Evolutionary conservation across 1,140 invertebrate genomes (phyloP), one percentile per base, ranked within the genome.

Genomic region (Mamestra configurata): DNA sequence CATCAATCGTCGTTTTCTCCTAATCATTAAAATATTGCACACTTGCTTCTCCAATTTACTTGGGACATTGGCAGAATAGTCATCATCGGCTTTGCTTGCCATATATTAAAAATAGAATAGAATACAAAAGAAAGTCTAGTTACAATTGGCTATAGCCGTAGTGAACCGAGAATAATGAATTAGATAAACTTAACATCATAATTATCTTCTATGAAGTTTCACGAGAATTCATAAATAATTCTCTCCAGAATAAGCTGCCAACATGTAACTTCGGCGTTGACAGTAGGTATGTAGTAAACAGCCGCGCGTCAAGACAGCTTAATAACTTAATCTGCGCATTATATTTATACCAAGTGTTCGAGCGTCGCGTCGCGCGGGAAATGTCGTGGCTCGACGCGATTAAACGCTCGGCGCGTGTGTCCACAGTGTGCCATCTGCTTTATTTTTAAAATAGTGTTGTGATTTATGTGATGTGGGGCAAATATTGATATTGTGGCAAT

Each of bases 281-380:
- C 73, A 76, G 40, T 27, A 31, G 11, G 64, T 40, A 7, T 22
- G 40, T 24, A 68, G 55, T 49, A 64, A 61, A 49, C 73, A 59
- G 37, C 22, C 22, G 55, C 73, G 35, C 57, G 35, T 59, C 57
- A 76, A 68, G 73, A 76, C 73, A 76, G 55, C 57, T 76, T 76
- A 76, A 76, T 76, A 64, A 64, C 73, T 76, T 76, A 76, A 76
- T 76, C 73, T 46, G 37, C 55, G 40, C 43, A 2, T 64, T 76
- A 76, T 76, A 76, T 76, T 76, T 76, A 76, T 49, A 76, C 20
- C 22, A 6, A 46, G 55, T 13, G 57, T 10, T 37, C 72, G 37
- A n/a, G n/a, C n/a, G n/a, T n/a, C n/a, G n/a, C n/a, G 40, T 11
- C 53, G 72, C 55, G 18, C 37, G 27, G 13, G 8, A 7, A 37